These are phyloP conservation scores for Ctena decussata DNA, from an alignment of 2,888 invertebrate genomes.

Conservation along the genomic window DNA sequence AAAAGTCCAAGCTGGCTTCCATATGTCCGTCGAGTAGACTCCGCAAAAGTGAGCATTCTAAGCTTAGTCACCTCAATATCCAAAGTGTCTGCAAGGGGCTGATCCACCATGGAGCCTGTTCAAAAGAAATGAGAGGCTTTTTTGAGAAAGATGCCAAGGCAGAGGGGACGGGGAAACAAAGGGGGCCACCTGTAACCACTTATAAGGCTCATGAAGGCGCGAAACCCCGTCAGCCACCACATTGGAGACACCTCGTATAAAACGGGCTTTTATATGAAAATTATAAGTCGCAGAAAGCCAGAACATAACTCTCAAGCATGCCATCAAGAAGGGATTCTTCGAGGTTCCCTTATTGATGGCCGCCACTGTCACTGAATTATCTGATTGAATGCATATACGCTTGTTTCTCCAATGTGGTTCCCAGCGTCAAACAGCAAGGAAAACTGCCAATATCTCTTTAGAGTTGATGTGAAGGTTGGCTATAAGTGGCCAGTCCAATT, in stretches of 20 bases:
- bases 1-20: too few species aligned
- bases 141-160: too few species aligned
- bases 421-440: background rate
- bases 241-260: background rate
- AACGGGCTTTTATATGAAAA: background rate
- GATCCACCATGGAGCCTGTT: too few species aligned
- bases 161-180: too few species aligned
- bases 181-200: too few species aligned
- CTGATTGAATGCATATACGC: background rate
- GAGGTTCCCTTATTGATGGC: conserved; percentile 18
- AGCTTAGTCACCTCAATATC: too few species aligned
- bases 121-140: too few species aligned
- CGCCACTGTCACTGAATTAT: background rate
- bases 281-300: conserved; percentile 25
- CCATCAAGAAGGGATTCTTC: background rate
- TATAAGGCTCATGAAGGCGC: too few species aligned
- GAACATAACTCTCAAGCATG: conserved; percentile 1
- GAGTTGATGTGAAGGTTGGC: conserved; percentile 9
- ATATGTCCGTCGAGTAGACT: too few species aligned
- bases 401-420: background rate
- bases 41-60: too few species aligned
- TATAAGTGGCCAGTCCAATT: conserved; percentile 3
- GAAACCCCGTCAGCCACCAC: background rate
- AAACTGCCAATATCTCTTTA: conserved; percentile 12
- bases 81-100: too few species aligned